These are phyloP conservation scores for Acrossocheilus fasciatus DNA, from an alignment of 2,797 vertebrate genomes.

Conservation along the genomic window DNA sequence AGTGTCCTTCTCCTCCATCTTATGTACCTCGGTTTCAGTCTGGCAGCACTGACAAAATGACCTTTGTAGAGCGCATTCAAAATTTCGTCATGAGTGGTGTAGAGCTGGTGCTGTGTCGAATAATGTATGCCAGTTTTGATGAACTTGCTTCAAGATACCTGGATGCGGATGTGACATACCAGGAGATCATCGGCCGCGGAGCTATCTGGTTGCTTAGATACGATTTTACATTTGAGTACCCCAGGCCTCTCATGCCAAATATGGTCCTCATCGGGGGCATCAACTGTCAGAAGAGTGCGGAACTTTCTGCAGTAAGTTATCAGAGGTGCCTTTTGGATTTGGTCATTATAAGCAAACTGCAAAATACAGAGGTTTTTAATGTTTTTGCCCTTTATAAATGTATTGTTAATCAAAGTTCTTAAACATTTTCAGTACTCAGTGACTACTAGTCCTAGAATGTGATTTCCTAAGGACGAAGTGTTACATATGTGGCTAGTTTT, in stretches of 20 bases:
- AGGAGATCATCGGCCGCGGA: constrained; percentile 66
- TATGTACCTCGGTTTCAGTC: constrained; percentile 71
- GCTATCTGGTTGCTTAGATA: constrained; percentile 79
- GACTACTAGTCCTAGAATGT: neutral
- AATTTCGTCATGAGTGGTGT: constrained; percentile 65
- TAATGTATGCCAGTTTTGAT: constrained; percentile 70
- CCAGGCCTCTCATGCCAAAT: constrained; percentile 85
- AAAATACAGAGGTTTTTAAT: neutral
- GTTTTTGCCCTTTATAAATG: neutral
- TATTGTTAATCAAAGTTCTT: neutral
- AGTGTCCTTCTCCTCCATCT: constrained; percentile 76
- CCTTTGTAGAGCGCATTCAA: constrained; percentile 71
- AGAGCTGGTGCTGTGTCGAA: constrained; percentile 63
- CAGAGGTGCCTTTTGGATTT: neutral
- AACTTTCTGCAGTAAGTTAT: constrained; percentile 77
- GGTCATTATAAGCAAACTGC: neutral
- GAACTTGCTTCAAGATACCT: constrained; percentile 67
- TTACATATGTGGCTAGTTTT: neutral
- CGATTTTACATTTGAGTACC: constrained; percentile 80
- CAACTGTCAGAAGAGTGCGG: constrained; percentile 79
- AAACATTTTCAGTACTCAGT: neutral
- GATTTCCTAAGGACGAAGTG: neutral
- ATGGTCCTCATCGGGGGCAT: constrained; percentile 82
- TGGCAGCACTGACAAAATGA: constrained; percentile 70
- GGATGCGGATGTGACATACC: constrained; percentile 66